Conservation (phyloP, 2,888 invertebrate genomes). For the Aquatica leii region DNA sequence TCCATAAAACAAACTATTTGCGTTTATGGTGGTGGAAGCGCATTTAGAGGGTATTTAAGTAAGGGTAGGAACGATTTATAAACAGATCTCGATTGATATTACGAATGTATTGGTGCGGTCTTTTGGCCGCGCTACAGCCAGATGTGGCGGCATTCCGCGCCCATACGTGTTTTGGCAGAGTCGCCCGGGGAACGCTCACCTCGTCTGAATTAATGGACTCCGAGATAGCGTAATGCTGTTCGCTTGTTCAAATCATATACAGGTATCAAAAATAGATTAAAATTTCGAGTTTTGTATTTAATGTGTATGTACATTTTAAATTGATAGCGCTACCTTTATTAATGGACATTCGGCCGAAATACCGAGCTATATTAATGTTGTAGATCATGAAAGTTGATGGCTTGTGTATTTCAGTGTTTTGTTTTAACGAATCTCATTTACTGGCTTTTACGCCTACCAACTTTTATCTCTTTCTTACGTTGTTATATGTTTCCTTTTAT, state of each 20-base stretch:
- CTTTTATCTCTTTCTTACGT: slow-evolving; percentile 43
- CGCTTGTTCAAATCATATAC: slow-evolving; percentile 58
- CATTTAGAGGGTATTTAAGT: not conserved
- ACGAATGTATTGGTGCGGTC: slow-evolving; percentile 18
- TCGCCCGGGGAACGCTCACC: slow-evolving; percentile 47
- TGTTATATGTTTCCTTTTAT: slow-evolving; percentile 41
- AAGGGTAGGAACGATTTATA: not conserved
- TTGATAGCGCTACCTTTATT: slow-evolving; percentile 53
- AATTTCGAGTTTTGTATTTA: slow-evolving; percentile 53
- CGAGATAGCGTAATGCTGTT: slow-evolving; percentile 60
- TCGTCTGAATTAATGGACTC: slow-evolving; percentile 57
- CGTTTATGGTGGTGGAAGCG: not conserved
- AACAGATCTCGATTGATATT: slow-evolving; percentile 16
- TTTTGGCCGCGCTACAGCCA: slow-evolving; percentile 40
- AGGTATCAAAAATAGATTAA: slow-evolving; percentile 59
- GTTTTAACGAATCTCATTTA: slow-evolving; percentile 54
- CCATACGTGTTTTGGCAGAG: slow-evolving; percentile 53
- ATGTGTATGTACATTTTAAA: slow-evolving; percentile 53
- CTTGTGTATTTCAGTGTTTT: slow-evolving; percentile 51
- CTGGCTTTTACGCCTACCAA: slow-evolving; percentile 48
- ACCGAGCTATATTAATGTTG: slow-evolving; percentile 48
- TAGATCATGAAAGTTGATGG: slow-evolving; percentile 52
- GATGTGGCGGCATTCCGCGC: slow-evolving; percentile 41
- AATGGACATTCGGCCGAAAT: slow-evolving; percentile 50
- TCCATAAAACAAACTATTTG: too few species aligned